Percentiles rank a stretch among this genome's conserved stretches.
Evolutionary conservation across 2,113 vertebrate genomes (phyloP).

Genomic region (Prionailurus viverrinus): DNA sequence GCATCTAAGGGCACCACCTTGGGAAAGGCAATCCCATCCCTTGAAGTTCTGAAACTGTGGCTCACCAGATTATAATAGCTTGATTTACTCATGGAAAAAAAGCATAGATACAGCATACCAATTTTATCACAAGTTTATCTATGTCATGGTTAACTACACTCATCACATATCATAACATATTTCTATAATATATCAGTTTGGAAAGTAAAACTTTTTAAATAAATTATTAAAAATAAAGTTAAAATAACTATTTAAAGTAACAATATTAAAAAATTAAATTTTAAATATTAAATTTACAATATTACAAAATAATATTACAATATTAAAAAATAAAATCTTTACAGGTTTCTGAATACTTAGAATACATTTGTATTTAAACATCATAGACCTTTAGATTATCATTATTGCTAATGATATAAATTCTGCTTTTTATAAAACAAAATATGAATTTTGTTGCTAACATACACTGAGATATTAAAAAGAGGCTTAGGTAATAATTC

Average conservation of each 20-base stretch:
- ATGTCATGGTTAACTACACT: not conserved
- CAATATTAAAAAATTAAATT: not conserved
- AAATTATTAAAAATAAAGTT: not conserved
- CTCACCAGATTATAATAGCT: not conserved
- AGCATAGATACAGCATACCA: not conserved
- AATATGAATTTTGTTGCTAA: not conserved
- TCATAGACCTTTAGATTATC: not conserved
- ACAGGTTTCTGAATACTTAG: not conserved
- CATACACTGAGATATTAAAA: not conserved
- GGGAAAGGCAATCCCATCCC: not conserved
- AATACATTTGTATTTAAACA: not conserved
- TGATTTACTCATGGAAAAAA: not conserved
- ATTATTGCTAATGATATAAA: not conserved
- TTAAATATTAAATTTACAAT: not conserved
- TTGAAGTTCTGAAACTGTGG: conserved; percentile 8
- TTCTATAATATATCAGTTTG: not conserved
- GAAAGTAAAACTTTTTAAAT: not conserved
- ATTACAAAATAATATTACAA: not conserved
- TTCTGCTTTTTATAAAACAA: not conserved
- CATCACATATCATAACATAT: not conserved
- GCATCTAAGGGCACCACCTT: not conserved
- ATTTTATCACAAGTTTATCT: not conserved
- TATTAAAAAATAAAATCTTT: not conserved
- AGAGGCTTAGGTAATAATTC: not conserved
- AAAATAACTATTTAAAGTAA: not conserved